These are phyloP conservation scores for Myiozetetes cayanensis DNA, from an alignment of 2,113 vertebrate genomes.

Conservation along the genomic window DNA sequence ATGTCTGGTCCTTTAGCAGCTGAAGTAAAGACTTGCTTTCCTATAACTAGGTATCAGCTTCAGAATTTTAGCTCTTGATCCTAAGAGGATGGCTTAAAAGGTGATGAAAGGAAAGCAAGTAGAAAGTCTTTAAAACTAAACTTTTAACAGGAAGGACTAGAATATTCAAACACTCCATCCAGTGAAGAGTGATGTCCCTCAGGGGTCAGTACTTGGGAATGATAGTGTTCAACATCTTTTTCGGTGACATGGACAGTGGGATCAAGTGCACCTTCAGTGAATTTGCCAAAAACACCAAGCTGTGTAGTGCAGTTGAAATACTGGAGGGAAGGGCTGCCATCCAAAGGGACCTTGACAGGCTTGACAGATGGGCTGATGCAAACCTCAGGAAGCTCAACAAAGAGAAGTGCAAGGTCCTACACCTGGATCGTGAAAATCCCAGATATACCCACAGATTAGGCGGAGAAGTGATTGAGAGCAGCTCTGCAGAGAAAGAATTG, in stretches of 20 bases:
- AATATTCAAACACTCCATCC: not conserved
- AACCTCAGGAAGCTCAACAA: not conserved
- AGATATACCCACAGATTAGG: not conserved
- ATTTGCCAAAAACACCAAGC: too few species aligned
- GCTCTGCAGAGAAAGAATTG: not conserved
- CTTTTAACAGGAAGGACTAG: not conserved
- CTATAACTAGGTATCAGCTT: not conserved
- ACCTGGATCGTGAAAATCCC: not conserved
- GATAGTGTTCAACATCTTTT: not conserved
- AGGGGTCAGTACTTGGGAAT: not conserved
- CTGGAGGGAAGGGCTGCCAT: not conserved
- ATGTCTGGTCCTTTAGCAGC: not conserved
- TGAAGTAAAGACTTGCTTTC: not conserved
- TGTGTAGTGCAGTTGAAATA: rapidly evolving
- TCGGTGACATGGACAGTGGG: not conserved
- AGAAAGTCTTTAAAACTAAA: not conserved
- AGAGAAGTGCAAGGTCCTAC: not conserved
- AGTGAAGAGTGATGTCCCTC: not conserved
- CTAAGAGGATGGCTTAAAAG: not conserved
- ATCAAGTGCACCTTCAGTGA: not conserved
- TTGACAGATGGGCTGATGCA: not conserved
- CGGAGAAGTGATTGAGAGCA: not conserved
- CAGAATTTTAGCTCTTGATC: not conserved
- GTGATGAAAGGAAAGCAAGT: not conserved
- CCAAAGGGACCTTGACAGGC: not conserved